Evolutionary conservation across 2,797 vertebrate genomes (phyloP).

Genomic region (Spinus pinus): DNA sequence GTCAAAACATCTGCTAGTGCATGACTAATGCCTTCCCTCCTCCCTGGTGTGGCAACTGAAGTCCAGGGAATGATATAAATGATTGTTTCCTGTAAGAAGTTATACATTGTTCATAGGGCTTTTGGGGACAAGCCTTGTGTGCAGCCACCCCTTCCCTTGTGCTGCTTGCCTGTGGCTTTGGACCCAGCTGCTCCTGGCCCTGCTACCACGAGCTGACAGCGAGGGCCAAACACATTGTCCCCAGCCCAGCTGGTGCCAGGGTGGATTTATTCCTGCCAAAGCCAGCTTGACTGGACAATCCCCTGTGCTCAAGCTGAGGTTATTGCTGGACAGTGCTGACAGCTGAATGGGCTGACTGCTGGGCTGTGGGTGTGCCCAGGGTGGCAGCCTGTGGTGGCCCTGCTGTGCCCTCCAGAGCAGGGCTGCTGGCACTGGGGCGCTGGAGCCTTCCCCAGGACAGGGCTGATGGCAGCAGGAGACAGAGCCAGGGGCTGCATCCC

Average conservation of each 20-base stretch:
- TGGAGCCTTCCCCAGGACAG: not conserved
- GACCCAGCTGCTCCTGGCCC: not conserved
- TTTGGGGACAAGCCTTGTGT: not conserved
- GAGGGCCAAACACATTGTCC: not conserved
- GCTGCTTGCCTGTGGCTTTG: not conserved
- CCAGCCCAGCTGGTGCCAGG: not conserved
- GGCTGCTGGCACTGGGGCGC: rapidly evolving
- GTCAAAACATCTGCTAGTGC: not conserved
- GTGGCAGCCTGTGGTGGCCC: not conserved
- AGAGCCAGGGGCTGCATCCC: rapidly evolving
- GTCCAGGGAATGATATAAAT: not conserved
- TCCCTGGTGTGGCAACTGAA: not conserved
- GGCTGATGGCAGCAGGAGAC: not conserved
- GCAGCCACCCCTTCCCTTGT: not conserved
- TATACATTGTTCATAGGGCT: not conserved
- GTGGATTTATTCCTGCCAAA: not conserved
- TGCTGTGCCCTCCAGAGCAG: not conserved
- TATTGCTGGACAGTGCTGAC: rapidly evolving
- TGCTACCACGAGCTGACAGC: rapidly evolving
- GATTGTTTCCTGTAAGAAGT: not conserved
- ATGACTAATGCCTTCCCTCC: not conserved
- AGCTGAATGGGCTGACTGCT: not conserved
- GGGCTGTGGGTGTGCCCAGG: not conserved
- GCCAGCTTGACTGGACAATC: rapidly evolving
- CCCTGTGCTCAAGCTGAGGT: rapidly evolving